Base-by-base conservation (phyloP, 2,797 vertebrate species). In the Amniataba percoides region DNA sequence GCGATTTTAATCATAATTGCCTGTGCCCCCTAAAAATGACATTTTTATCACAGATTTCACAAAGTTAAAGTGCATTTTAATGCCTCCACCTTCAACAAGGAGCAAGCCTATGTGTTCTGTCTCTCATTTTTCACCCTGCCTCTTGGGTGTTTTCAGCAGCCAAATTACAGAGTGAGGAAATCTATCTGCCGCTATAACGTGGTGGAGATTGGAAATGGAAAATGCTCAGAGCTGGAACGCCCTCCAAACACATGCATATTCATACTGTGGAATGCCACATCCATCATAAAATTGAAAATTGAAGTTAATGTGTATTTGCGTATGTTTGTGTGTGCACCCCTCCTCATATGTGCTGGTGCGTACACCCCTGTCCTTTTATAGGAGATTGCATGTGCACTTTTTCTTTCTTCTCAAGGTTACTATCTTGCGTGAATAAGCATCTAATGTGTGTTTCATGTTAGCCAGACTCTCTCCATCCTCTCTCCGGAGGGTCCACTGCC, bases 101-200 rank as follows among this genome's bases (percentile, higher is more conserved):
- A 73, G 63, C 51, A 58, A 79, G 62, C 39, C 48, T 21, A 43
- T 59, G 42, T 64, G 51, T 59, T 73, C 61, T 36, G 40, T 72
- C 55, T 77, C 68, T 84, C 77, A 74, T 91, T 90, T 88, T 74
- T 88, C 87, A 82, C 79, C 48, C 71, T 81, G 81, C 88, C 85
- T 90, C 81, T 76, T 56, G 83, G 84, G 75, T 85, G 71, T 88
- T 91, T 88, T 89, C 78, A 88, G 69, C 63, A 87, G 83, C 74
- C 84, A 91, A 88, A 93, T 90, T 87, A 88, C 81, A 82, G 76
- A 77, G 80, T 61, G 67, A 84, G 71, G 88, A 89, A 91, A 91
- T 87, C 56, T 88, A 87, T 90, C 85, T 78, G 75, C 21, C 63
- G 11, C 83, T 71, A 71, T 68, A 87, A 87, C 7, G 27, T 40